Percentiles rank a stretch among this genome's conserved stretches.
phyloP scores from a whole-genome alignment of 2,113 vertebrate genomes.

The Poeciliopsis occidentalis region DNA sequence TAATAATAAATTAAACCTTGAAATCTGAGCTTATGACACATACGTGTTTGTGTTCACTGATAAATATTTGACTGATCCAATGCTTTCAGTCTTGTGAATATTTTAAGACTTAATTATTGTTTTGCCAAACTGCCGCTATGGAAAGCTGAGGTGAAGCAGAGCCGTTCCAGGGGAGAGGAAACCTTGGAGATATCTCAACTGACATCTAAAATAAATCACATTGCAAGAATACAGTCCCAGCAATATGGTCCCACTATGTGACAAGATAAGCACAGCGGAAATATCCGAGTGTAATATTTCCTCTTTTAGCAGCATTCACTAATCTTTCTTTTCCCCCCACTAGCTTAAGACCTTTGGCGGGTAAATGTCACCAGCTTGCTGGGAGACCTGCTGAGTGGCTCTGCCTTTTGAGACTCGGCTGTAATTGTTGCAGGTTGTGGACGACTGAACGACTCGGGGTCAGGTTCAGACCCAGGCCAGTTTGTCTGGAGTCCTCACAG shows the following conservation, averaged over 20 bases:
- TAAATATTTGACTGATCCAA: neutral
- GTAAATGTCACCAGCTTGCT: constrained; percentile 19
- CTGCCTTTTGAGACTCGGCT: neutral
- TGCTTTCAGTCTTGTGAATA: constrained; percentile 12
- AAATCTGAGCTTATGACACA: neutral
- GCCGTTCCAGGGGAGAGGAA: neutral
- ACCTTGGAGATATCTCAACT: constrained; percentile 1
- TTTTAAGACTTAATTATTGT: constrained; percentile 4
- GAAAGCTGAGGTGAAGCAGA: neutral
- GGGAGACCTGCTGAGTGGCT: constrained; percentile 5
- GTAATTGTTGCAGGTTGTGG: constrained; percentile 13
- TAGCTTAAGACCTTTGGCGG: constrained; percentile 15
- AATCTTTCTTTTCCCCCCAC: neutral
- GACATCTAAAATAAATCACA: constrained; percentile 10
- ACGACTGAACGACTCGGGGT: neutral
- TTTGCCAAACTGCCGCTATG: neutral
- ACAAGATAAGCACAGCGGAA: neutral
- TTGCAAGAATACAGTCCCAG: neutral
- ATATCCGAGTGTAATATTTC: neutral
- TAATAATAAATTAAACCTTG: constrained; percentile 15
- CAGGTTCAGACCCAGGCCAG: neutral
- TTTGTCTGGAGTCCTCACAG: neutral
- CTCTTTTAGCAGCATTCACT: neutral
- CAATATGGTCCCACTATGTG: neutral
- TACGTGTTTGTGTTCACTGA: neutral